phyloP scores from a whole-genome alignment of 2,888 invertebrate species.

The Coremacera marginata region DNA sequence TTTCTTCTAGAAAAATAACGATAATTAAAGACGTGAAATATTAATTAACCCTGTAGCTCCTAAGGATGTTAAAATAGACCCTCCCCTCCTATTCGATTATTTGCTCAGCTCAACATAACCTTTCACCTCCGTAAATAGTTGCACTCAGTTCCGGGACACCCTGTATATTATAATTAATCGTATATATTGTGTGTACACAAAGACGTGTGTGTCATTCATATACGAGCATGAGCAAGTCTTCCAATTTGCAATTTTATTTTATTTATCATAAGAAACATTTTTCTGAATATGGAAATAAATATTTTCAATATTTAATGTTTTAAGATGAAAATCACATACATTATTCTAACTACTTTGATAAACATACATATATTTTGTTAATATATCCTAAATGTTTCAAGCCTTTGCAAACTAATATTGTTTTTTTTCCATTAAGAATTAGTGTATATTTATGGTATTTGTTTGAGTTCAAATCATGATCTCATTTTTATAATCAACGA shows the following conservation, averaged over 20 bases:
- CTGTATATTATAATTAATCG: neutral
- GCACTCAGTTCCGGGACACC: too few species aligned
- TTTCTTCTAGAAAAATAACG: too few species aligned
- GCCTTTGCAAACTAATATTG: too few species aligned
- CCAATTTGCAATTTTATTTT: neutral
- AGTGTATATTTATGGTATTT: conserved; percentile 21
- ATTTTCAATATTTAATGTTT: neutral
- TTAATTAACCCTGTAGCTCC: too few species aligned
- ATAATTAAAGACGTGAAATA: too few species aligned
- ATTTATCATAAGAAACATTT: conserved; percentile 19
- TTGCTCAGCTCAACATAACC: too few species aligned
- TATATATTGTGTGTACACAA: too few species aligned
- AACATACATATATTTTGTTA: conserved; percentile 25
- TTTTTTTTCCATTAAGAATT: conserved; percentile 9
- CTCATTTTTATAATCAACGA: conserved; percentile 29
- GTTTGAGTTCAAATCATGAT: conserved; percentile 15
- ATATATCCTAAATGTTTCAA: conserved; percentile 9
- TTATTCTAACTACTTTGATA: conserved; percentile 34
- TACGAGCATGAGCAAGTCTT: neutral
- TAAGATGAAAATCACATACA: conserved; percentile 2
- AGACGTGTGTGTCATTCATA: neutral
- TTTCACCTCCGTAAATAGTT: too few species aligned
- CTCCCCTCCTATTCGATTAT: too few species aligned
- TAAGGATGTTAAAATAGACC: too few species aligned
- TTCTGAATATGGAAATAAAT: conserved; percentile 12